Base-by-base conservation (phyloP, 2,888 invertebrate genomes). In the Epistrophe grossulariae region DNA sequence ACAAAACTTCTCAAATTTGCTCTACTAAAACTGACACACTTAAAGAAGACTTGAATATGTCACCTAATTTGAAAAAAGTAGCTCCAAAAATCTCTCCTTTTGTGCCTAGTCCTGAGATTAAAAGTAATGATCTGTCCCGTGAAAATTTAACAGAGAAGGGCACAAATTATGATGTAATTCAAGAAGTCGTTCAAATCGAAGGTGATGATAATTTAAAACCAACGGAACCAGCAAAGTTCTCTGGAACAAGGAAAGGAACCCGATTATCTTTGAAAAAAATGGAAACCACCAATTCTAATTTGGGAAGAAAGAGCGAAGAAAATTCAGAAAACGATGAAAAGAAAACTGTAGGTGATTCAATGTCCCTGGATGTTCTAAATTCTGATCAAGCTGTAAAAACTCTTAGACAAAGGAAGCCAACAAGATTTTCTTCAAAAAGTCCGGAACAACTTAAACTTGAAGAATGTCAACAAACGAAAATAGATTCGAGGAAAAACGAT, bases 341-440 rank as follows among this genome's bases (percentile, higher is more conserved):
- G 4, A 35, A 50, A 19, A 35, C 35, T 68, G 19, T 50, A 8
- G 1, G 9, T 38, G 15, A 45, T 17, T 66, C 15, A 10, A 15
- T 19, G 0, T 0, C 19, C 0, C 1, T 31, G n/a, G 28, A 45
- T 31, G 17, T 4, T 28, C 6, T 4, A 10, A 60, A 60, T 11
- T 13, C 24, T 6, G 40, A 62, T 10, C 6, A 64, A 45, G 11
- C 1, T 17, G 7, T 45, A 0, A 45, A 17, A 45, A 28, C 31
- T 0, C n/a, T 45, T 11, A 64, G 31, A 31, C 64, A 64, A 45
- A 45, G n/a, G 8, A 64, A 64, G n/a, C 64, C 64, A 45, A 64
- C 48, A 38, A 17, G 68, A 24, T 50, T 68, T 50, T 45, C 68
- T 15, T 35, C 17, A 38, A 68, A 38, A 68, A 24, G 8, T 4